Evolutionary conservation across 2,113 vertebrate genomes (phyloP).

Genomic region (Connochaetes taurinus): DNA sequence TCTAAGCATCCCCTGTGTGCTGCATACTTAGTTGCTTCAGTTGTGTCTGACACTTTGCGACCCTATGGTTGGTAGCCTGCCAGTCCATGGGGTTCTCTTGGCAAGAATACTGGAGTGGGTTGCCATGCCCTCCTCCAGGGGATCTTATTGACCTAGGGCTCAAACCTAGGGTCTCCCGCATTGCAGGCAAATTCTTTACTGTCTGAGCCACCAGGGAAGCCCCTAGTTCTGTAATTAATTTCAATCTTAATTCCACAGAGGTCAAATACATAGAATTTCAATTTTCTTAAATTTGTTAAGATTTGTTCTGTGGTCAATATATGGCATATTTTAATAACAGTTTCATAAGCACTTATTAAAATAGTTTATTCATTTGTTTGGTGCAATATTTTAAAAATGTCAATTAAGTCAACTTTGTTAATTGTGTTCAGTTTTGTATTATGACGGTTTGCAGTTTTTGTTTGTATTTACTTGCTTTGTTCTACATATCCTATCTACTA

Average conservation of each 20-base stretch:
- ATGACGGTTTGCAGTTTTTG: not conserved
- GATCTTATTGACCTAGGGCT: not conserved
- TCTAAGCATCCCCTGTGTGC: not conserved
- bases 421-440: not conserved
- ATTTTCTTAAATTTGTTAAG: slow-evolving; percentile 10
- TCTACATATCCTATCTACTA: not conserved
- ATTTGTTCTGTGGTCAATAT: not conserved
- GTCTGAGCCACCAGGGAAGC: not conserved
- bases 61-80: not conserved
- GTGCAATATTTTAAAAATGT: not conserved
- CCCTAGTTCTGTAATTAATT: not conserved
- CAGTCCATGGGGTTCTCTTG: not conserved
- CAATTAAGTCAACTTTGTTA: not conserved
- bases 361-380: not conserved
- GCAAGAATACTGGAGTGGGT: not conserved
- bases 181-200: not conserved
- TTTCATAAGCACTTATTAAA: not conserved
- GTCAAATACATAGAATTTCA: not conserved
- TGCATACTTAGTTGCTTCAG: not conserved
- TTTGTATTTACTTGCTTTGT: not conserved
- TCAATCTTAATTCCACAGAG: not conserved
- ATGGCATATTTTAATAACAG: not conserved
- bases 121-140: not conserved
- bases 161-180: not conserved
- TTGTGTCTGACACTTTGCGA: not conserved